Evolutionary conservation across 2,797 vertebrate genomes (phyloP), one percentile per base, ranked within the genome.

Genomic region (Molossus alvarezi): DNA sequence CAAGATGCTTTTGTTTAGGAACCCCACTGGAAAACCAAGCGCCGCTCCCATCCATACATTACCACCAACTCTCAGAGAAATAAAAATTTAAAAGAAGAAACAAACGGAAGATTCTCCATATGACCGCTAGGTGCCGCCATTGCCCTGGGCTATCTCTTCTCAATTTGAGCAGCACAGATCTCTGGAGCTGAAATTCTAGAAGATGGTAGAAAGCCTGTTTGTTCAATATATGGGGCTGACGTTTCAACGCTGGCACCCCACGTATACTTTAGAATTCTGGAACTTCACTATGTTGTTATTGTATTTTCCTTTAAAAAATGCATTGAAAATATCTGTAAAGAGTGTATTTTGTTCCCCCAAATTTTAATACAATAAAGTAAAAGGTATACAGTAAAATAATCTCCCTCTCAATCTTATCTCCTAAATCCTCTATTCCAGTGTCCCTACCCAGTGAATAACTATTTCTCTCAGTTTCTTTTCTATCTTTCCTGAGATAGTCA

Each of bases 51-150:
- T 41, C 20, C 37, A 12, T 10, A 27, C 18, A 20, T 8, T 4
- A 9, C 4, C 11, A 33, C 23, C 12, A n/a, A 41, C 27, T 27
- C 41, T 90, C 37, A 51, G 29, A 77, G 58, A 90, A 69, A 71
- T 13, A 83, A 85, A 84, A 64, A 65, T 15, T 57, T 41, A n/a
- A 71, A 41, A 77, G 41, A 48, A 48, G 9, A 69, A 72, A 25
- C 13, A 88, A 95, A 57, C 1, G 17, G 60, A 25, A 72, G 48
- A 80, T 96, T 92, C 72, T 91, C 45, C 2, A 2, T 23, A 2
- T 82, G 37, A 41, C 83, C 97, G 81, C 25, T 62, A 97, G 97
- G 76, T 92, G 96, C 2, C 96, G 60, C 76, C 87, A 69, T 95
- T 69, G 89, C 75, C 25, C 73, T 14, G 23, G 48, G 55, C 1